These are phyloP conservation scores for Morphnarchus princeps DNA, from an alignment of 2,113 vertebrate genomes.

Conservation along the genomic window DNA sequence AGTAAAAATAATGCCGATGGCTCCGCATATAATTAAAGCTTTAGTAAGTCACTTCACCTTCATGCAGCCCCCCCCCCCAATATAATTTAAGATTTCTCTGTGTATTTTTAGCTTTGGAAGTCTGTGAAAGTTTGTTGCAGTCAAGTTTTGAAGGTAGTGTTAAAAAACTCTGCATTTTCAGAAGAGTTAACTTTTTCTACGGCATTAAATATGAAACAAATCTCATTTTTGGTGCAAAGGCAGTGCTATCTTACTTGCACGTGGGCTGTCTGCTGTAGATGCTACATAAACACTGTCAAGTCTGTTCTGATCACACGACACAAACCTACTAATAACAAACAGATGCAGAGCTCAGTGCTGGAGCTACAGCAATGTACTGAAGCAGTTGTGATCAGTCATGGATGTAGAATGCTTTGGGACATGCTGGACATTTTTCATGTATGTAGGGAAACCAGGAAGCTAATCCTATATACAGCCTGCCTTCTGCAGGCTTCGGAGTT, in stretches of 20 bases:
- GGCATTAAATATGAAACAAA: not conserved
- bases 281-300: not conserved
- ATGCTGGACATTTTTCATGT: not conserved
- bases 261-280: not conserved
- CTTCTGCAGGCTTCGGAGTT: not conserved
- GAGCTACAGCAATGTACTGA: not conserved
- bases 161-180: not conserved
- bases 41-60: slow-evolving; percentile 11
- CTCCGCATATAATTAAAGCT: not conserved
- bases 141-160: not conserved
- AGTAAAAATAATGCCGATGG: slow-evolving; percentile 36
- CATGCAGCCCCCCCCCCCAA: not conserved
- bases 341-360: not conserved
- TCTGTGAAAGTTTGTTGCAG: slow-evolving; percentile 12
- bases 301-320: not conserved
- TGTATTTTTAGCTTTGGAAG: slow-evolving; percentile 16
- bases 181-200: not conserved
- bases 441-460: not conserved
- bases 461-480: not conserved
- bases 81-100: not conserved
- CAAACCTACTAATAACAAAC: not conserved
- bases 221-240: slow-evolving; percentile 9
- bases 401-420: not conserved
- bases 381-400: not conserved
- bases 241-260: not conserved